Conservation (phyloP, 2,113 vertebrate species). For the Lates calcarifer region DNA sequence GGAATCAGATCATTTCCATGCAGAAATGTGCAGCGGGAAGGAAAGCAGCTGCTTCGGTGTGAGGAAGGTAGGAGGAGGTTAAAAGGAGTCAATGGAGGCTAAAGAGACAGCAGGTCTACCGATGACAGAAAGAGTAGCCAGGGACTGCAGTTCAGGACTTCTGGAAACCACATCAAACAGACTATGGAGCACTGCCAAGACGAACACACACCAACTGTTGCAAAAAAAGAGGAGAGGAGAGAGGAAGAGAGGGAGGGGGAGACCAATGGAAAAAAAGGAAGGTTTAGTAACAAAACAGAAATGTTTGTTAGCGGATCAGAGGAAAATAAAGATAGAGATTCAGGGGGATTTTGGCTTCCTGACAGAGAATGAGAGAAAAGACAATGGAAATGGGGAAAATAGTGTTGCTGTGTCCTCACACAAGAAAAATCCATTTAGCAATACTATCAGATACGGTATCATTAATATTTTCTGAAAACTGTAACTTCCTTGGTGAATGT, state of each 20-base stretch:
- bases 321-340: not conserved
- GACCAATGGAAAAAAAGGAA: slow-evolving; percentile 40
- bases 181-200: slow-evolving; percentile 80
- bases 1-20: slow-evolving; percentile 79
- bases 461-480: not conserved
- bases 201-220: slow-evolving; percentile 84
- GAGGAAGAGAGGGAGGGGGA: slow-evolving; percentile 15
- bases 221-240: slow-evolving; percentile 51
- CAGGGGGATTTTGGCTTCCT: not conserved
- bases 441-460: not conserved
- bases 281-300: slow-evolving; percentile 49
- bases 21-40: slow-evolving; percentile 69
- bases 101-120: slow-evolving; percentile 86
- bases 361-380: not conserved
- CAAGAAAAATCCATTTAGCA: not conserved
- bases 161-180: slow-evolving; percentile 89
- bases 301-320: slow-evolving; percentile 41
- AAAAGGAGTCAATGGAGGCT: slow-evolving; percentile 87
- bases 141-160: slow-evolving; percentile 85
- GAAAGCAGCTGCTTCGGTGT: slow-evolving; percentile 83
- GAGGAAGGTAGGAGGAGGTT: slow-evolving; percentile 84
- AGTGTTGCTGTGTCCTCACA: not conserved
- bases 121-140: slow-evolving; percentile 87
- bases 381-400: not conserved
- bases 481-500: not conserved